Evolutionary conservation across 2,888 invertebrate species (phyloP).

Genomic region (Dascillus cervinus): DNA sequence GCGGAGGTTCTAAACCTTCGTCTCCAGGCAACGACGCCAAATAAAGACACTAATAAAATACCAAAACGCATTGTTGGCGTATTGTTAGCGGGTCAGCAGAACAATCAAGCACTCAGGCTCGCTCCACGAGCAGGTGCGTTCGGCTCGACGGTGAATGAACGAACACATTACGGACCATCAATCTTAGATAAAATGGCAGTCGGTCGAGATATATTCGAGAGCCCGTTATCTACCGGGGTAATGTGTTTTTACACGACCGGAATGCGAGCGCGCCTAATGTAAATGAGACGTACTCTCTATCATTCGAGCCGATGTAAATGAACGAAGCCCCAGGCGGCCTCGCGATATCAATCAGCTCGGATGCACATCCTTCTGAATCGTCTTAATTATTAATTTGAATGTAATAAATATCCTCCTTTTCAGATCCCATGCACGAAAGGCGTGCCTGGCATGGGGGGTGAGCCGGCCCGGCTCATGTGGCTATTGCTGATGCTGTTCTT

Average conservation of each 20-base stretch:
- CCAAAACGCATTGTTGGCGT: constrained; percentile 7
- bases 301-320: constrained; percentile 16
- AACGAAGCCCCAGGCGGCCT: constrained; percentile 12
- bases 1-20: constrained; percentile 20
- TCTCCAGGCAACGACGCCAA: constrained; percentile 23
- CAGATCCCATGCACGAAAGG: constrained; percentile 39
- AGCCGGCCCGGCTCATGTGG: constrained; percentile 37
- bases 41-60: constrained; percentile 13
- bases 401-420: constrained; percentile 19
- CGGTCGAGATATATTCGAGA: constrained; percentile 16
- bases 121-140: constrained; percentile 6
- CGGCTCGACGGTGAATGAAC: constrained; percentile 6
- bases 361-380: constrained; percentile 9
- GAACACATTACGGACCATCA: constrained; percentile 12
- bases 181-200: constrained; percentile 13
- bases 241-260: constrained; percentile 15
- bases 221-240: constrained; percentile 14
- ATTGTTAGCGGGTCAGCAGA: constrained; percentile 7
- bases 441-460: constrained; percentile 40
- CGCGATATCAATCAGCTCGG: constrained; percentile 16
- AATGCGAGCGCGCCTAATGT: constrained; percentile 16
- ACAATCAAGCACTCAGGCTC: constrained; percentile 5
- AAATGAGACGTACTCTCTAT: constrained; percentile 15
- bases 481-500: constrained; percentile 49
- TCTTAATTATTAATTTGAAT: too few relatives aligned